Evolutionary conservation across 2,797 vertebrate genomes (phyloP), one percentile per base, ranked within the genome.

Genomic region (Apogon hyalosoma): DNA sequence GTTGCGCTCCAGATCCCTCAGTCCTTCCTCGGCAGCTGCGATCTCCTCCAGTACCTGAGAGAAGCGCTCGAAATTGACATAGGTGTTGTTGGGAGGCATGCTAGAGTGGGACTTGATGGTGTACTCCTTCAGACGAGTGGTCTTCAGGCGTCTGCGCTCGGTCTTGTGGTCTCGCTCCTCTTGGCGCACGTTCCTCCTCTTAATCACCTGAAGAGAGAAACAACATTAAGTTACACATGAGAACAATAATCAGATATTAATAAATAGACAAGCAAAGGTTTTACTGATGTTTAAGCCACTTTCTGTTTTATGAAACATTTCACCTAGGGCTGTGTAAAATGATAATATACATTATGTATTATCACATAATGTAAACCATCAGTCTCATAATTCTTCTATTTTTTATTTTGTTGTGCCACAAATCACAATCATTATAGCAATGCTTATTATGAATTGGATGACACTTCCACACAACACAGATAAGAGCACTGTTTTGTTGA

Each of bases 11-110:
- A 99, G 95, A 57, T 96, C 95, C 0, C 92, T 92, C 46, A 99
- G 91, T 57, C 95, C 94, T 68, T 99, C 97, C 86, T 99, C 97
- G 0, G 96, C 96, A 0, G 89, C 95, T 0, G 95, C 93, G 24
- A 99, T 96, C 89, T 98, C 97, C 88, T 99, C 97, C 45, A 98
- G 94, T 60, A 99, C 97, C 74, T 94, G 95, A 21, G 97, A 98
- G 93, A 99, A 99, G 85, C 98, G 96, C 92, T 99, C 97, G 0
- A 99, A 99, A 93, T 97, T 98, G 90, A 97, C 90, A 65, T 99
- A 99, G n/a, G 96, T 98, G 90, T 98, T 99, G 94, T 99, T 99
- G 51, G 97, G 98, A 0, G 97, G 98, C 98, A 99, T 98, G 93
- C 97, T 99, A 19, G 98, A 99, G 89, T 99, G 97, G 0, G 98